Evolutionary conservation across 1,140 invertebrate species (phyloP).

Genomic region (Drosophila quadrilineata): DNA sequence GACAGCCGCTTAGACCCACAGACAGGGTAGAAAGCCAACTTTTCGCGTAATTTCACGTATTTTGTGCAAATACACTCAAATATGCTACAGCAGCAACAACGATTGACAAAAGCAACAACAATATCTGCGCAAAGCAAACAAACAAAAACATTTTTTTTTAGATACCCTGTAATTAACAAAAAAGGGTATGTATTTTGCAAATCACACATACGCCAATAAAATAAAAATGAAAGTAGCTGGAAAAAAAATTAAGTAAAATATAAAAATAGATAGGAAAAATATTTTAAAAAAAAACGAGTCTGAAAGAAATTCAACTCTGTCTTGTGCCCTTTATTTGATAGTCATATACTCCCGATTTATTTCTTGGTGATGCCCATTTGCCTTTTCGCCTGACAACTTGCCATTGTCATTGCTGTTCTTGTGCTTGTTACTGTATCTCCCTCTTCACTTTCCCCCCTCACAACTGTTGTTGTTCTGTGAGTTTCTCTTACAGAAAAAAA

Average conservation of each 20-base stretch:
- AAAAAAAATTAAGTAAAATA: too few species aligned
- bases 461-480: not conserved
- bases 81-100: conserved; percentile 54
- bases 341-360: too few species aligned
- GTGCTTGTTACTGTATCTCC: not conserved
- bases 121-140: conserved; percentile 11
- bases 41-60: conserved; percentile 78
- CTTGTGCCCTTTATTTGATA: too few species aligned
- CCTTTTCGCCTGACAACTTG: conserved; percentile 38
- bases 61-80: conserved; percentile 75
- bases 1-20: not conserved
- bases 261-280: too few species aligned
- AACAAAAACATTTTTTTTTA: conserved; percentile 50
- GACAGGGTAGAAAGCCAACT: conserved; percentile 39
- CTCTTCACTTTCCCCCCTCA: not conserved
- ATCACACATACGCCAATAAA: too few species aligned
- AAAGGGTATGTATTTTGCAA: too few species aligned
- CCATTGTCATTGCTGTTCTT: conserved; percentile 18
- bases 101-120: conserved; percentile 14
- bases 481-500: not conserved
- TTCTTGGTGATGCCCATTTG: conserved; percentile 27
- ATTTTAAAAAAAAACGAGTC: too few species aligned
- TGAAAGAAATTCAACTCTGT: too few species aligned
- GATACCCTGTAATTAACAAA: too few species aligned
- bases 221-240: too few species aligned